phyloP scores from a whole-genome alignment of 2,113 vertebrate genomes.

The Cephalopterus ornatus region DNA sequence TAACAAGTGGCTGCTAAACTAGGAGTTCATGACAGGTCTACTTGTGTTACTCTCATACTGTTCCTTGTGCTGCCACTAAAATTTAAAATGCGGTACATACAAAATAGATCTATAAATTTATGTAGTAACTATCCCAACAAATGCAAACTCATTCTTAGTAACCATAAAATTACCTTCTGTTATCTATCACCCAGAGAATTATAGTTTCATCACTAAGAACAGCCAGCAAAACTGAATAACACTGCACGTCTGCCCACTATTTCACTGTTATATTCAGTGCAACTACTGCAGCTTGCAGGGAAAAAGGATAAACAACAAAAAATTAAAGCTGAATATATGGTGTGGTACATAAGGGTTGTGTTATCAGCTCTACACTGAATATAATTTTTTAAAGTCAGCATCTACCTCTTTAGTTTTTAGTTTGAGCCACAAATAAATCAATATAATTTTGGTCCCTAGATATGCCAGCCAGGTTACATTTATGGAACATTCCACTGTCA shows the following conservation, averaged over 20 bases:
- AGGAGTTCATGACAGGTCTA: constrained; percentile 67
- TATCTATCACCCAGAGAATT: constrained; percentile 83
- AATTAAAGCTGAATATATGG: constrained; percentile 67
- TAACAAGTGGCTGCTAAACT: constrained; percentile 75
- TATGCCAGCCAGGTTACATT: background rate
- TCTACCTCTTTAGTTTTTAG: constrained; percentile 29
- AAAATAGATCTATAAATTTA: constrained; percentile 85
- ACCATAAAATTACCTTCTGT: constrained; percentile 87
- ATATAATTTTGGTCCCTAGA: constrained; percentile 3
- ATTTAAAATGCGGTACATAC: constrained; percentile 83
- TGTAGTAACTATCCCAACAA: constrained; percentile 82
- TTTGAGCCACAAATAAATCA: constrained; percentile 54
- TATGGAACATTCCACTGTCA: background rate
- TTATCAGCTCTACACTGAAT: constrained; percentile 60
- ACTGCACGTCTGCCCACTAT: constrained; percentile 49
- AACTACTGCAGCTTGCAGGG: constrained; percentile 56
- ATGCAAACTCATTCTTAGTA: constrained; percentile 84
- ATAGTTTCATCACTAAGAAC: constrained; percentile 74
- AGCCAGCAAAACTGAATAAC: constrained; percentile 74
- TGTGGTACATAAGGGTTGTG: constrained; percentile 65
- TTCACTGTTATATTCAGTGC: constrained; percentile 58
- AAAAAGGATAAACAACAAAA: constrained; percentile 64
- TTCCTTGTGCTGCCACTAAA: constrained; percentile 75
- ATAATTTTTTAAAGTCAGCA: constrained; percentile 31
- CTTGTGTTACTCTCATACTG: constrained; percentile 62